Conservation (phyloP, 2,888 invertebrate genomes). For the Lasioglossum villosulum region DNA sequence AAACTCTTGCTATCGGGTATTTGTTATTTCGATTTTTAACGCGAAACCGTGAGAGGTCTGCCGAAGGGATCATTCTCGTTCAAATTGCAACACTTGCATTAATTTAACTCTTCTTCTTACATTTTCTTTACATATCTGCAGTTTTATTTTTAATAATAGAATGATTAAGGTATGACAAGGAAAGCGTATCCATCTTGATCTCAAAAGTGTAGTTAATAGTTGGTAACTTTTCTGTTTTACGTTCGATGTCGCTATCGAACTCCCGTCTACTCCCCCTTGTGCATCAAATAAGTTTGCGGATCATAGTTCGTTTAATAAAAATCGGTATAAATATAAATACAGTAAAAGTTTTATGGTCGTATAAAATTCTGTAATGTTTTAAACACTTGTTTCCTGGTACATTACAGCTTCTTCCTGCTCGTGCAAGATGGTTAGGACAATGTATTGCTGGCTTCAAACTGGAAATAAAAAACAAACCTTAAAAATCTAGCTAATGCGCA, state of each 20-base stretch:
- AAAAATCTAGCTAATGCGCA: too few species aligned
- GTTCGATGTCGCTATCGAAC: neutral
- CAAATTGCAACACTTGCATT: too few species aligned
- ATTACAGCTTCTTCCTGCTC: neutral
- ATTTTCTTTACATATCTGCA: too few species aligned
- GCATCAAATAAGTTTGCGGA: neutral
- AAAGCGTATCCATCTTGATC: neutral
- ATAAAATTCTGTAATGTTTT: neutral
- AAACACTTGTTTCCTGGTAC: neutral
- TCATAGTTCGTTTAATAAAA: neutral
- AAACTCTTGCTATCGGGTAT: neutral
- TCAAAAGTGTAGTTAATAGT: neutral
- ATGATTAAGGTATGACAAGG: neutral
- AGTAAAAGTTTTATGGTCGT: neutral
- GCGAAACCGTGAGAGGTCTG: neutral
- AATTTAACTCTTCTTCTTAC: too few species aligned
- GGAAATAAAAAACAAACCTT: neutral
- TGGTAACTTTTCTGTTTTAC: neutral
- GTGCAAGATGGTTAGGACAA: neutral
- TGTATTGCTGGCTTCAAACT: neutral
- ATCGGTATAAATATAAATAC: neutral
- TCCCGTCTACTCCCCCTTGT: too few species aligned
- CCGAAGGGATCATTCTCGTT: neutral
- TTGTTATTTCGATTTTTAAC: neutral
- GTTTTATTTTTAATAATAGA: neutral